Evolutionary conservation across 1,140 invertebrate species (phyloP).

Genomic region (Proctacanthus coquilletti): DNA sequence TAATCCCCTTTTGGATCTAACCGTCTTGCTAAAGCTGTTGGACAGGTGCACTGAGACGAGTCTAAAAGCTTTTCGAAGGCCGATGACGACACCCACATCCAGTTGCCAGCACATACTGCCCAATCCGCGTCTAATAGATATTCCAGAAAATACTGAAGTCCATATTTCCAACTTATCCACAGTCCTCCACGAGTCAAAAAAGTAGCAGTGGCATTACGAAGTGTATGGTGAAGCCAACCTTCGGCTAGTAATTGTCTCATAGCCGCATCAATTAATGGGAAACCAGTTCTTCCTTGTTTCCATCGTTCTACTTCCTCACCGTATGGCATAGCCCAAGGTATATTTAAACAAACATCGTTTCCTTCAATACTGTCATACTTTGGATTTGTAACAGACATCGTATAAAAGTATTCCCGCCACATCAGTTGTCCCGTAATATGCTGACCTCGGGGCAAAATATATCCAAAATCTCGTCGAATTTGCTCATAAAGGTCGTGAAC

Average conservation of each 20-base stretch:
- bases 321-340: slow-evolving; percentile 46
- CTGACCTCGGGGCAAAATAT: slow-evolving; percentile 16
- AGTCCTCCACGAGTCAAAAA: slow-evolving; percentile 57
- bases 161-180: slow-evolving; percentile 57
- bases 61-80: slow-evolving; percentile 52
- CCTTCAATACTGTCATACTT: slow-evolving; percentile 50
- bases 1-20: slow-evolving; percentile 54
- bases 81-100: slow-evolving; percentile 66
- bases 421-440: slow-evolving; percentile 50
- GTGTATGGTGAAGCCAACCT: slow-evolving; percentile 53
- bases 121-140: slow-evolving; percentile 57
- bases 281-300: slow-evolving; percentile 53
- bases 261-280: slow-evolving; percentile 59
- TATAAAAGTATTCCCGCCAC: slow-evolving; percentile 68
- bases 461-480: slow-evolving; percentile 27
- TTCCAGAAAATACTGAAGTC: slow-evolving; percentile 44
- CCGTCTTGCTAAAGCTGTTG: slow-evolving; percentile 48
- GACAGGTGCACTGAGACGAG: slow-evolving; percentile 43
- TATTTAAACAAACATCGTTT: slow-evolving; percentile 57
- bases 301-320: slow-evolving; percentile 40
- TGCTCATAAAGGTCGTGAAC: slow-evolving; percentile 43
- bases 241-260: slow-evolving; percentile 46
- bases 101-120: slow-evolving; percentile 62
- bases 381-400: slow-evolving; percentile 49
- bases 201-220: slow-evolving; percentile 52